Percentiles rank a stretch among this genome's conserved stretches.
Evolutionary conservation across 2,888 invertebrate genomes (phyloP).

Genomic region (Leptodirus hochenwartii): DNA sequence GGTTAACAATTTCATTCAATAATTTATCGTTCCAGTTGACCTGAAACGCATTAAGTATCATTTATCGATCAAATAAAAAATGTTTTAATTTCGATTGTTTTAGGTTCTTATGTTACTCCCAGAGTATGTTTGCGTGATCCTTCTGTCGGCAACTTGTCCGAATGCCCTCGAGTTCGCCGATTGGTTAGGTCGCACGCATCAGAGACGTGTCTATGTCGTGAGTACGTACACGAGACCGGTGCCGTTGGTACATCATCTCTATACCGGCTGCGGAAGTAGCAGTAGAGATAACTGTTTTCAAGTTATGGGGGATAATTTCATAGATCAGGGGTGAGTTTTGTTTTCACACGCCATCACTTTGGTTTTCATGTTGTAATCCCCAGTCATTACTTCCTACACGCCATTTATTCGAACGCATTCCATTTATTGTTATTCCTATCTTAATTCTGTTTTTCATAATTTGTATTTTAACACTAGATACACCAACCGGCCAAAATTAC

Average conservation of each 20-base stretch:
- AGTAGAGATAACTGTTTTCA: slow-evolving; percentile 60
- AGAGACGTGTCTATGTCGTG: slow-evolving; percentile 81
- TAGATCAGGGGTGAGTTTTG: slow-evolving; percentile 38
- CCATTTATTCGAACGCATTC: no score
- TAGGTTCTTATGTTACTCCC: slow-evolving; percentile 75
- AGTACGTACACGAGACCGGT: slow-evolving; percentile 88
- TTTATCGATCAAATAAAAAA: slow-evolving; percentile 1
- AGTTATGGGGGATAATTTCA: slow-evolving; percentile 54
- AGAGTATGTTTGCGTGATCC: slow-evolving; percentile 84
- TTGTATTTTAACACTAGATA: no score
- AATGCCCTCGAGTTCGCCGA: slow-evolving; percentile 92
- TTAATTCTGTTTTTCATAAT: no score
- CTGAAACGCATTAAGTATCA: background rate
- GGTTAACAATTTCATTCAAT: no score
- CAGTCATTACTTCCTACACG: no score
- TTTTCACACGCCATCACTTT: no score
- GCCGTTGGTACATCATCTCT: slow-evolving; percentile 86
- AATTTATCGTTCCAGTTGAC: background rate
- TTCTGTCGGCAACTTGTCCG: slow-evolving; percentile 96
- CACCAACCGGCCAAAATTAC: no score
- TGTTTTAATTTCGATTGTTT: background rate
- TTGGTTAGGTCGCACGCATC: slow-evolving; percentile 78
- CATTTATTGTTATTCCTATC: no score
- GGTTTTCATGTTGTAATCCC: no score
- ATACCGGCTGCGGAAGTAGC: slow-evolving; percentile 64